Evolutionary conservation across 2,797 vertebrate genomes (phyloP), one percentile per base, ranked within the genome.

Genomic region (Hemitrygon akajei): DNA sequence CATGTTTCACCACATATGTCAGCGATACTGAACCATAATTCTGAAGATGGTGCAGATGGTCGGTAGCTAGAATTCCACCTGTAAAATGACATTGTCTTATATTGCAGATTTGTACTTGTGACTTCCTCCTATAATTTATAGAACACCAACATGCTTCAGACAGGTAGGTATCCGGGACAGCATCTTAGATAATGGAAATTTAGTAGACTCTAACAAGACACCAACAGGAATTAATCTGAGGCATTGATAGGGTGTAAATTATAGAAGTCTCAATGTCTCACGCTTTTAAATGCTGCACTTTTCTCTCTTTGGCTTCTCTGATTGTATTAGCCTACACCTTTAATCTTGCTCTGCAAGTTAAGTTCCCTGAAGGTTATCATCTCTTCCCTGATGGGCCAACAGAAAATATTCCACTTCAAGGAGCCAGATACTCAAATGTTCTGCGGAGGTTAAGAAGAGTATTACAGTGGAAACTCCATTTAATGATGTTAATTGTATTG

Each of bases 321-420:
- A 89, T 89, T 69, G 37, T 66, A 89, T 34, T 18, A 69, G 60
- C 14, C n/a, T n/a, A 37, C 12, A 14, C n/a, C 22, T 37, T 89
- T 69, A 69, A 69, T 37, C 0, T 34, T 63, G 60, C n/a, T 34
- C 16, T 87, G 84, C 30, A 34, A 87, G 27, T 87, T 89, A 34
- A 27, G 6, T 34, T 87, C 58, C 34, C n/a, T 89, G 63, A 9
- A 37, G 60, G n/a, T 16, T 69, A 63, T 25, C 18, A 69, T 69
- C 0, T 37, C 0, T 20, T 63, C 63, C n/a, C 18, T 69, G 18
- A 69, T 37, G 69, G 20, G 18, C 60, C 66, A n/a, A 20, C 20
- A 22, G 86, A 89, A 89, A 66, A 69, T 89, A 89, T 20, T 89
- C 86, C 63, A 63, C n/a, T 89, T 40, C 27, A 66, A 37, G 86